Evolutionary conservation across 1,140 invertebrate genomes (phyloP).

Genomic region (Pemphigus obesinymphae): DNA sequence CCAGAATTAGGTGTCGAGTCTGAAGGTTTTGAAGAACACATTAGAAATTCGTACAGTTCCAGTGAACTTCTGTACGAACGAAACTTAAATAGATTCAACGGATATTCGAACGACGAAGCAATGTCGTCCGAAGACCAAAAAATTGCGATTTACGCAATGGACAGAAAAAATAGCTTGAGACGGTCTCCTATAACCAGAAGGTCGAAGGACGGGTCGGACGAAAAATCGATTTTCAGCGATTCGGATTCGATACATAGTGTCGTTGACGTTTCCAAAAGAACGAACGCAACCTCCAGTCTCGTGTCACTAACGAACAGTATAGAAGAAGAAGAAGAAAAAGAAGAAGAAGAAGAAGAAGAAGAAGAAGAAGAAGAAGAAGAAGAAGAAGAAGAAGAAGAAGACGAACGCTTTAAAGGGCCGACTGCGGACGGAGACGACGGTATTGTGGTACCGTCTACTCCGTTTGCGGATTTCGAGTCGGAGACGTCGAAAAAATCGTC

Average conservation of each 20-base stretch:
- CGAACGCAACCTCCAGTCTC: background rate
- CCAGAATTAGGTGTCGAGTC: constrained; percentile 63
- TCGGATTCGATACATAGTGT: constrained; percentile 34
- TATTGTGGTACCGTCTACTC: background rate
- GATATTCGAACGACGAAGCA: constrained; percentile 60
- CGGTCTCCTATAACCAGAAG: background rate
- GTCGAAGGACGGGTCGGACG: background rate
- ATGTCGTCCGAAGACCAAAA: constrained; percentile 16
- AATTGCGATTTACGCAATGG: constrained; percentile 23
- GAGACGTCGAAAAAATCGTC: background rate
- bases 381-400: background rate
- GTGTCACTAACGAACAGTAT: background rate
- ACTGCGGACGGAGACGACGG: background rate
- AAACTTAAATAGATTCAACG: constrained; percentile 72
- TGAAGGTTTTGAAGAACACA: constrained; percentile 51
- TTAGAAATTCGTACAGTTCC: constrained; percentile 71
- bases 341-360: too few species aligned
- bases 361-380: background rate
- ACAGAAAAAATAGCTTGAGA: constrained; percentile 15
- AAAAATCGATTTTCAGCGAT: constrained; percentile 26
- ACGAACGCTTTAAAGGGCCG: too few species aligned
- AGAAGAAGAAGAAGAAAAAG: background rate
- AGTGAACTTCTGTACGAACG: constrained; percentile 73
- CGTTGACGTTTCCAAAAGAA: constrained; percentile 12
- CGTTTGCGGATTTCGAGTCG: background rate